Evolutionary conservation across 2,797 vertebrate genomes (phyloP).

Genomic region (Pristis pectinata): DNA sequence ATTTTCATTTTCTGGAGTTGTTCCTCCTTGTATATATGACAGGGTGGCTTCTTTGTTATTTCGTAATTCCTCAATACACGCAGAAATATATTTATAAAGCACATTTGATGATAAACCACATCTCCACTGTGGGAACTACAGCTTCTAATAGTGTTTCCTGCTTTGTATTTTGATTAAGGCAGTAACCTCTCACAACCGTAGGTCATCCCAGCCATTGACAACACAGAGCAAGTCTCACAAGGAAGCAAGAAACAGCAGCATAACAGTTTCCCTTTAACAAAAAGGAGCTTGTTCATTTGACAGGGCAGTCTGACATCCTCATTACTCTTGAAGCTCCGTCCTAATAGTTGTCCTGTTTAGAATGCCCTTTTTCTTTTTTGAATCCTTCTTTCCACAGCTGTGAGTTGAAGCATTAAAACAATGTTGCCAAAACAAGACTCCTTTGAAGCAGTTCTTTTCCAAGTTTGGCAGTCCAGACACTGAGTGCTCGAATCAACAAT

Average conservation of each 20-base stretch:
- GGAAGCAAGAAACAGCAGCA: background rate
- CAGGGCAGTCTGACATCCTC: background rate
- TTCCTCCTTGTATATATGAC: background rate
- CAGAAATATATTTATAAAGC: background rate
- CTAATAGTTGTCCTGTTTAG: too few species aligned
- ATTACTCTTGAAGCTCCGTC: background rate
- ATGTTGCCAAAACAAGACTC: background rate
- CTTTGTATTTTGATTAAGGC: background rate
- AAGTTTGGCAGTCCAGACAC: background rate
- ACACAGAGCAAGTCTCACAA: background rate
- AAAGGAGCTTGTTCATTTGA: background rate
- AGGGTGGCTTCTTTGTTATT: background rate
- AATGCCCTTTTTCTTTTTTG: background rate
- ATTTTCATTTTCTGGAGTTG: background rate
- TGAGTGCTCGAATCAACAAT: background rate
- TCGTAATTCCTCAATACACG: background rate
- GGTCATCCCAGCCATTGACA: background rate
- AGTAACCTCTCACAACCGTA: background rate
- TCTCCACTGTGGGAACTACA: background rate
- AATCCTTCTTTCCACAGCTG: background rate
- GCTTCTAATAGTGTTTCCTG: background rate
- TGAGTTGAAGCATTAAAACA: background rate
- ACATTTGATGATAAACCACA: background rate
- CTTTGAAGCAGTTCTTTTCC: background rate
- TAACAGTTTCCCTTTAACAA: background rate